Conservation (phyloP, 2,113 vertebrate genomes). For the Colinus virginianus region DNA sequence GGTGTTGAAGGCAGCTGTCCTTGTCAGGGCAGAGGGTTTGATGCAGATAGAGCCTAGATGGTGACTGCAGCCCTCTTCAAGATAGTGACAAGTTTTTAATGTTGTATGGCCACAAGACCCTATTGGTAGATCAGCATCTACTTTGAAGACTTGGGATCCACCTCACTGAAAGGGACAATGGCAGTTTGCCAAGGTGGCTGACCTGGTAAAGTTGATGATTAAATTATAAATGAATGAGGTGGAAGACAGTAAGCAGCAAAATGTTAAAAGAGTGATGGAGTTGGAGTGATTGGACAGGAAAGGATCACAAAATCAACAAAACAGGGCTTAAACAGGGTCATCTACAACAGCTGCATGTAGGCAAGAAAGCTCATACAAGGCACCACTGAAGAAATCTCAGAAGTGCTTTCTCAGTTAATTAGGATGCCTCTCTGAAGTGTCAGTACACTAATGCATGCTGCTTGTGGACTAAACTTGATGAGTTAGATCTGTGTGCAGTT, state of each 20-base stretch:
- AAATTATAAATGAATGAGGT: not conserved
- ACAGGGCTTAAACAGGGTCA: rapidly evolving
- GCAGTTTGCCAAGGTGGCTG: not conserved
- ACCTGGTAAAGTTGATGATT: not conserved
- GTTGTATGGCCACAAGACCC: not conserved
- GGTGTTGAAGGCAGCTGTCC: not conserved
- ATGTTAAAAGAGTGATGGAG: not conserved
- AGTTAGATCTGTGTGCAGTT: not conserved
- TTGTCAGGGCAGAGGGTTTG: not conserved
- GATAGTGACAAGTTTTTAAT: not conserved
- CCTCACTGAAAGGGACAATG: not conserved
- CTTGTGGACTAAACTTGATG: not conserved
- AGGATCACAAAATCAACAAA: not conserved
- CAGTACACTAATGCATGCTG: not conserved
- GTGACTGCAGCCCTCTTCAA: not conserved
- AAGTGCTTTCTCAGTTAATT: not conserved
- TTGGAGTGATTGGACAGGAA: not conserved
- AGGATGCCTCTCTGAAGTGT: not conserved
- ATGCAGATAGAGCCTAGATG: not conserved
- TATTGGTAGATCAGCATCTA: not conserved
- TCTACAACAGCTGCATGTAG: not conserved
- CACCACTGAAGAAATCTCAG: not conserved
- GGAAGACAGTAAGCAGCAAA: not conserved
- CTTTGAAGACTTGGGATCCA: not conserved
- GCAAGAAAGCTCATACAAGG: not conserved